Evolutionary conservation across 2,888 invertebrate genomes (phyloP).

Genomic region (Colletes collaris): DNA sequence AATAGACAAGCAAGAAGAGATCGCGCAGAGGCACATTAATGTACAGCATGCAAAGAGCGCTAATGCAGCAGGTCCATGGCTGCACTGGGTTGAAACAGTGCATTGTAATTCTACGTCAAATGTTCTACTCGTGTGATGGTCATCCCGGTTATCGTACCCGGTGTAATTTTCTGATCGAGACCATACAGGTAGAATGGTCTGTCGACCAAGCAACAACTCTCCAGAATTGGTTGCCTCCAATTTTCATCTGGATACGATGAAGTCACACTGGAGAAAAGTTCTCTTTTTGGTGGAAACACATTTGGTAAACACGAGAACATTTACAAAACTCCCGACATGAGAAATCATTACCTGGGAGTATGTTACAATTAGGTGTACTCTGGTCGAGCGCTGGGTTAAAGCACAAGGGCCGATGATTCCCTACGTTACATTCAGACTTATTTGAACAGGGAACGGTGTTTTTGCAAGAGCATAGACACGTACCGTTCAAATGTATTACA

Average conservation of each 20-base stretch:
- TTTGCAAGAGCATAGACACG: too few species aligned
- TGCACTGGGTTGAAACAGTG: conserved; percentile 48
- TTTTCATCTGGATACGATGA: conserved; percentile 67
- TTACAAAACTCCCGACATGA: conserved; percentile 65
- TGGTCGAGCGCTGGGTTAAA: conserved; percentile 85
- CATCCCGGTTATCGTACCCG: conserved; percentile 16
- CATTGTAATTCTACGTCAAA: conserved; percentile 20
- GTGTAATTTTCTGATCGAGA: conserved; percentile 11
- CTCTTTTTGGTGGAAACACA: conserved; percentile 45
- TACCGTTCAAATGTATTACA: background rate
- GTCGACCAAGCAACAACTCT: conserved; percentile 57
- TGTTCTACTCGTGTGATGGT: conserved; percentile 14
- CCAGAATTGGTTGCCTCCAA: conserved; percentile 73
- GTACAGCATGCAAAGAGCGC: conserved; percentile 65
- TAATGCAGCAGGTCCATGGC: conserved; percentile 67
- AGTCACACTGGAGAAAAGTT: conserved; percentile 53
- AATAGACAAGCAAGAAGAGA: conserved; percentile 55
- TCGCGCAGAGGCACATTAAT: conserved; percentile 63
- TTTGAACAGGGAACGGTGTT: conserved; percentile 86
- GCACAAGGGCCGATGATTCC: conserved; percentile 90
- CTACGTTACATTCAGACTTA: conserved; percentile 88
- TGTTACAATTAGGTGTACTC: conserved; percentile 84
- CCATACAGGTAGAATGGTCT: conserved; percentile 32
- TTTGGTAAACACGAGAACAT: conserved; percentile 58
- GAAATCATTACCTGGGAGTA: conserved; percentile 86